Evolutionary conservation across 2,888 invertebrate genomes (phyloP).

Genomic region (Synanthedon vespiformis): DNA sequence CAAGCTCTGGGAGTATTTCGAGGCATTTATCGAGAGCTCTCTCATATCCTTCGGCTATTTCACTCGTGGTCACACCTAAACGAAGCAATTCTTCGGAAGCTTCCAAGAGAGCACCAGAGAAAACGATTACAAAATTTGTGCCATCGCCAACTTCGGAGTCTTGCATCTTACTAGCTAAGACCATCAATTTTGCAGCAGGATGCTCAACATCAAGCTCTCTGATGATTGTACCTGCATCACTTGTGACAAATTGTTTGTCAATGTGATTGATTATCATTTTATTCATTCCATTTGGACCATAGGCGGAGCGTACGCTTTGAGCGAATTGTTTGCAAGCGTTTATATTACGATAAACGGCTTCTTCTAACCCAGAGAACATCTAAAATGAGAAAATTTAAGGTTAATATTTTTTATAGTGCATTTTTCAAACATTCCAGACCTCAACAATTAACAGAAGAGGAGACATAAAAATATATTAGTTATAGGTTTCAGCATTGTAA

Average conservation of each 20-base stretch:
- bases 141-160: conserved; percentile 99
- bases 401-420: background rate
- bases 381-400: conserved; percentile 24
- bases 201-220: conserved; percentile 96
- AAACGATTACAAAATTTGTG: conserved; percentile 96
- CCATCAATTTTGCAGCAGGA: conserved; percentile 97
- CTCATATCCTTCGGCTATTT: conserved; percentile 97
- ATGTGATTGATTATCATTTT: conserved; percentile 99
- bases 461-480: too few relatives aligned
- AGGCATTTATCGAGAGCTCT: conserved; percentile 88
- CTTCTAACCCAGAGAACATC: conserved; percentile 92
- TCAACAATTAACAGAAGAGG: background rate
- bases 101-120: conserved; percentile 93
- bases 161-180: conserved; percentile 97
- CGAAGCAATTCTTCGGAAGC: conserved; percentile 92
- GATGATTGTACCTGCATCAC: conserved; percentile 98
- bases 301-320: conserved; percentile 92
- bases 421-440: background rate
- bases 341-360: conserved; percentile 96
- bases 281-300: conserved; percentile 99
- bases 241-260: conserved; percentile 98
- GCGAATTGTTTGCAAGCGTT: conserved; percentile 96
- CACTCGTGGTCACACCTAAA: conserved; percentile 95
- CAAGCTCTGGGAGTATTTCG: conserved; percentile 87
- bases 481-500: background rate